A percentile compares a stretch with the other conserved stretches of the same genome.
These are phyloP conservation scores for Cheilosia impressa DNA, from an alignment of 2,888 invertebrate species.

Conservation along the genomic window DNA sequence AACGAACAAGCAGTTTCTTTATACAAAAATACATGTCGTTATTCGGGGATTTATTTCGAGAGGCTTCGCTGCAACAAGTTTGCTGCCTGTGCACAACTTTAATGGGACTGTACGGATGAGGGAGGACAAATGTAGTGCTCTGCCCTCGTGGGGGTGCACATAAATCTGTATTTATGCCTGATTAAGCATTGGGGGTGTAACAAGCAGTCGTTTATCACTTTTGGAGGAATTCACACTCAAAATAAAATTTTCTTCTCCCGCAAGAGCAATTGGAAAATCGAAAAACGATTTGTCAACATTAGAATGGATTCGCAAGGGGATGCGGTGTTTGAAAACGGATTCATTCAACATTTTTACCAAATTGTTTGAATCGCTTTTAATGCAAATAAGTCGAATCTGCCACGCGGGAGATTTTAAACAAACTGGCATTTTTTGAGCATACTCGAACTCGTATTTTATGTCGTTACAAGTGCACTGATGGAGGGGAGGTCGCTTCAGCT, in stretches of 20 bases:
- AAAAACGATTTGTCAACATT: constrained; percentile 4
- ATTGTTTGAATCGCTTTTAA: too few species aligned
- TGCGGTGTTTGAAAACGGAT: too few species aligned
- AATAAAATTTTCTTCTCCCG: background rate
- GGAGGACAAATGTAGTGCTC: background rate
- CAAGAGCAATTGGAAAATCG: background rate
- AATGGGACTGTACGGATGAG: background rate
- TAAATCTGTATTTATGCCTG: constrained; percentile 2
- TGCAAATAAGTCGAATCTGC: too few species aligned
- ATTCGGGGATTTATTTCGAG: background rate
- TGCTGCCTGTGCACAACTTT: background rate
- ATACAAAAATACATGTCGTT: background rate
- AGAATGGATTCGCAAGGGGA: background rate
- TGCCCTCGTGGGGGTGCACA: background rate
- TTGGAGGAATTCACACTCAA: background rate
- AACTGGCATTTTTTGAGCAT: too few species aligned
- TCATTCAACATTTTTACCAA: too few species aligned
- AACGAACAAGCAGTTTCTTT: background rate
- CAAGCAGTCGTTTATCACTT: background rate
- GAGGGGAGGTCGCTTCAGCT: too few species aligned
- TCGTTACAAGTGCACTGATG: too few species aligned
- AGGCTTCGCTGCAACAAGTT: background rate
- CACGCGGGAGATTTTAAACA: too few species aligned
- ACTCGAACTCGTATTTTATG: too few species aligned
- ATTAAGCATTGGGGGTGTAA: background rate